These are phyloP conservation scores for Pseudochaenichthys georgianus DNA, from an alignment of 2,797 vertebrate genomes.

Conservation along the genomic window DNA sequence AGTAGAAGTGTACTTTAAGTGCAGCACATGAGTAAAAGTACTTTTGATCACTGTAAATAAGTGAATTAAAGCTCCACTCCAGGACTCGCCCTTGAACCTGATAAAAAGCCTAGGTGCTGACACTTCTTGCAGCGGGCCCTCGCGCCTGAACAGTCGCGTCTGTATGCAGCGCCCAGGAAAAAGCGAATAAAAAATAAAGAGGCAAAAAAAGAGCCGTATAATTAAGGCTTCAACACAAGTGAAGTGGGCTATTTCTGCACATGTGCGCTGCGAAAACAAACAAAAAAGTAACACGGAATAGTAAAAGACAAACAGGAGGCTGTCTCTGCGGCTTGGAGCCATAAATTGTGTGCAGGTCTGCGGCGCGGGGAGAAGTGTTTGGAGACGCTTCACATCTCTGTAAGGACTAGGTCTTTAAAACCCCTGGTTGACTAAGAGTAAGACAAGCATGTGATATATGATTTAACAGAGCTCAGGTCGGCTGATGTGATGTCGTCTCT, in stretches of 20 bases:
- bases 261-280: conserved; percentile 78
- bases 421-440: no score
- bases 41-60: no score
- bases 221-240: conserved; percentile 77
- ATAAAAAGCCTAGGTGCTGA: background rate
- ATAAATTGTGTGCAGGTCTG: conserved; percentile 80
- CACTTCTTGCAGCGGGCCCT: conserved; percentile 35
- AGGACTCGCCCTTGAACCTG: no score
- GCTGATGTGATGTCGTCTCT: no score
- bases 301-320: conserved; percentile 80
- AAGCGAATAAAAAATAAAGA: conserved; percentile 71
- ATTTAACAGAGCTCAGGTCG: background rate
- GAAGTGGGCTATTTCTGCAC: conserved; percentile 78
- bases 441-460: no score
- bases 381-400: background rate
- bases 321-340: conserved; percentile 77
- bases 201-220: conserved; percentile 69
- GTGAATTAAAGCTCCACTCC: background rate
- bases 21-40: no score
- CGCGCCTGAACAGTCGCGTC: conserved; percentile 69
- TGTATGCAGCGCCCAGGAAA: conserved; percentile 68
- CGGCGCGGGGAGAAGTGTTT: conserved; percentile 51
- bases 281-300: conserved; percentile 76
- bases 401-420: no score
- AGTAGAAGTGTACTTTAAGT: no score